Base-by-base conservation (phyloP, 2,113 vertebrate species). In the Scartelaos histophorus region DNA sequence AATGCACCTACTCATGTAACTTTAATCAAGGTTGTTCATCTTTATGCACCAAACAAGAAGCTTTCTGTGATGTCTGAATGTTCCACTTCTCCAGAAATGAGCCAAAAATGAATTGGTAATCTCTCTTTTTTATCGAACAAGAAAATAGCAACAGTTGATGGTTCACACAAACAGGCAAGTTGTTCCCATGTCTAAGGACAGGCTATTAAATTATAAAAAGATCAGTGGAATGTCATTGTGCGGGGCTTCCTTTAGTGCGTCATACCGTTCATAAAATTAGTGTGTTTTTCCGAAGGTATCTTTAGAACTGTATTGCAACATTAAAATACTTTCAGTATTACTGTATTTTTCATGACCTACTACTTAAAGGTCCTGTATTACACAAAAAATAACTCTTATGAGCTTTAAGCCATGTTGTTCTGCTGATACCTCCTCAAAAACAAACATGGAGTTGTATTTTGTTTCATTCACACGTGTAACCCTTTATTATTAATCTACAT, bases 181-280 rank as follows among this genome's bases (percentile, higher is more conserved):
- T 79, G 88, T 91, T 91, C 80, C 84, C 80, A 90, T 70, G 84
- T 81, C 83, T 76, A 84, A 80, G 71, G 45, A 29, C 54, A 3
- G 66, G 78, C 77, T 74, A 88, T 76, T 61, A 84, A 84, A 87
- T 85, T 81, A 85, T 61, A 89, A 87, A 82, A 85, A 85, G 76
- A 91, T 89, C 78, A 86, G 83, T 76, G 79, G 86, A 69, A 73
- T 58, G 72, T 84, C 87, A 91, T 92, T 91, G 91, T 92, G 86
- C 85, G 80, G 69, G 13, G 72, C 85, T 88, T 92, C 89, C 90
- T 87, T 64, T 76, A n/a, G 43, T 71, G 64, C 83, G 87, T 85
- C 87, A 88, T 81, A 87, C 89, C 91, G 83, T 73, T 71, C 54
- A 58, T 15, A 58, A 58, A 58, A 68, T 56, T 69, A 56, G 53